These are phyloP conservation scores for Campopleginae sp. DNA, from an alignment of 2,888 invertebrate genomes.

Conservation along the genomic window DNA sequence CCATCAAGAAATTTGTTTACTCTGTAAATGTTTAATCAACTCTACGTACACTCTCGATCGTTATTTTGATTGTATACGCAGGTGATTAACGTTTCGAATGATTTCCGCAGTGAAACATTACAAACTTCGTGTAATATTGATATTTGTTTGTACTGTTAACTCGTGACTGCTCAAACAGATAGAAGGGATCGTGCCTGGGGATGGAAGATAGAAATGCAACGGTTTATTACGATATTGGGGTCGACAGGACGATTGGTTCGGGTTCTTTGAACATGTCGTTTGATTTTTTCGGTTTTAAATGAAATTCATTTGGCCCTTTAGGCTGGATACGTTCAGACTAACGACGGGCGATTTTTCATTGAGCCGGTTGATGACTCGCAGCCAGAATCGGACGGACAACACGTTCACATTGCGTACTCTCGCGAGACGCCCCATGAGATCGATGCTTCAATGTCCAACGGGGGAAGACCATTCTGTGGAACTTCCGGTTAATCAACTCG, in stretches of 20 bases:
- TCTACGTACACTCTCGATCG: background rate
- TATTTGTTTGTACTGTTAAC: background rate
- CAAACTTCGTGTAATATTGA: background rate
- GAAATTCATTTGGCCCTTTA: constrained; percentile 71
- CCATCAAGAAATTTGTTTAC: background rate
- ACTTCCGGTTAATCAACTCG: constrained; percentile 74
- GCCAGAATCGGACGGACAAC: constrained; percentile 84
- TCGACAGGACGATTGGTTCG: background rate
- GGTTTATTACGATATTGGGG: background rate
- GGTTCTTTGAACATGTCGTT: background rate
- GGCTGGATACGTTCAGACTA: constrained; percentile 86
- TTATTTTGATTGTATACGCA: background rate
- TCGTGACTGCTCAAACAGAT: background rate
- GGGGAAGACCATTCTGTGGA: constrained; percentile 72
- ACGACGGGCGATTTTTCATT: constrained; percentile 86
- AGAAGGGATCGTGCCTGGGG: background rate
- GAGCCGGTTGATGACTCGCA: constrained; percentile 86
- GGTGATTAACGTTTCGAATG: background rate
- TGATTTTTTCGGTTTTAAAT: constrained; percentile 6
- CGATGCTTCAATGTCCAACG: constrained; percentile 33
- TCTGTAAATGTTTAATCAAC: background rate
- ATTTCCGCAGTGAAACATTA: background rate
- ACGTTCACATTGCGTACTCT: constrained; percentile 86
- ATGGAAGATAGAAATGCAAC: background rate
- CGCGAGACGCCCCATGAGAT: constrained; percentile 71